Conservation (phyloP, 2,113 vertebrate species). For the Chitala chitala region DNA sequence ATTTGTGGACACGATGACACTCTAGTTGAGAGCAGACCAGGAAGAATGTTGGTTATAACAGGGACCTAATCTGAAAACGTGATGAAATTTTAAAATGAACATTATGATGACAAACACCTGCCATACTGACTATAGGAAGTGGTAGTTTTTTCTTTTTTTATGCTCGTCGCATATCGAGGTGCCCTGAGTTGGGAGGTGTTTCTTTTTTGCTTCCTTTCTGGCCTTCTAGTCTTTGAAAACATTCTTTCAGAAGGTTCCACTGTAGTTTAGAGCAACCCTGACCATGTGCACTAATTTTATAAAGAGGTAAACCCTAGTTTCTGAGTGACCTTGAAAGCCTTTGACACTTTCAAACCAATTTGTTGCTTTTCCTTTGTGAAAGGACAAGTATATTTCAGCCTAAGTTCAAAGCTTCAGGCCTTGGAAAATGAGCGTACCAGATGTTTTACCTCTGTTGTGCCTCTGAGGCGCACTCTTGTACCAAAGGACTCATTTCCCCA, state of each 20-base stretch:
- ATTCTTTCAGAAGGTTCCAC: not conserved
- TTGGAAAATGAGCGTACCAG: not conserved
- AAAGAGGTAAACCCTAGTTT: not conserved
- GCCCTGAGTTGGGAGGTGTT: not conserved
- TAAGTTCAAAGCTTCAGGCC: not conserved
- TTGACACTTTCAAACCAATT: constrained; percentile 1
- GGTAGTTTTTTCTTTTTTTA: not conserved
- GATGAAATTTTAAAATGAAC: not conserved
- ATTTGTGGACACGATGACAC: constrained; percentile 4
- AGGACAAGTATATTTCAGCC: not conserved
- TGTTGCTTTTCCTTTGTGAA: constrained; percentile 5
- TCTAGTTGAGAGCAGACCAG: not conserved
- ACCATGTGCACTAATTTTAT: not conserved
- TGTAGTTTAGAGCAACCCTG: not conserved
- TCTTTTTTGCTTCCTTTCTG: not conserved
- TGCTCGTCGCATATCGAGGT: not conserved
- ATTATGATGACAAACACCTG: not conserved
- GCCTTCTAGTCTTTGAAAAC: not conserved
- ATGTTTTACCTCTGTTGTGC: not conserved
- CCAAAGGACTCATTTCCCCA: not conserved
- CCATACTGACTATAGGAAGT: not conserved
- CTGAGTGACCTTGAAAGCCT: not conserved
- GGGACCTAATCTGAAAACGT: not conserved
- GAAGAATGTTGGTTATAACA: not conserved
- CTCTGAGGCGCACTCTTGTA: not conserved